Conservation (phyloP, 1,140 invertebrate genomes). For the Epicauta chinensis region DNA sequence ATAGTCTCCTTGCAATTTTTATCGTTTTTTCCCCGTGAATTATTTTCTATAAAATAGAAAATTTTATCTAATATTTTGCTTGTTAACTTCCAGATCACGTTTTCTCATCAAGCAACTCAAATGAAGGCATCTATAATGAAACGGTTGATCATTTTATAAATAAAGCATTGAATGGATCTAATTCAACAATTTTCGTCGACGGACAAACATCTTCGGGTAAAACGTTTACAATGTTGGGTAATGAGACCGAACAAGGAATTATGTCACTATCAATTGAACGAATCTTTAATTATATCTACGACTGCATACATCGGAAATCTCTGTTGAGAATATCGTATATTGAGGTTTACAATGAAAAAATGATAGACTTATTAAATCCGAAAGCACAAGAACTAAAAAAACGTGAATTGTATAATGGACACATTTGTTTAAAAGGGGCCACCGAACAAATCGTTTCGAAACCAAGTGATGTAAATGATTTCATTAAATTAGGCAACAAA, state of each 20-base stretch:
- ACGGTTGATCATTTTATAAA: slow-evolving; percentile 67
- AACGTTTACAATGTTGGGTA: slow-evolving; percentile 65
- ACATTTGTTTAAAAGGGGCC: slow-evolving; percentile 46
- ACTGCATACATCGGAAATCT: slow-evolving; percentile 56
- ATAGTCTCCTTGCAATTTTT: too few relatives aligned
- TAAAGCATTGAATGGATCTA: slow-evolving; percentile 70
- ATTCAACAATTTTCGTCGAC: slow-evolving; percentile 87
- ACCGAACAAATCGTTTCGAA: slow-evolving; percentile 58
- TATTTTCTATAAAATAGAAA: too few relatives aligned
- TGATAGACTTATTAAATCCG: slow-evolving; percentile 62
- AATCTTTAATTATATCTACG: slow-evolving; percentile 66
- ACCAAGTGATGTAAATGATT: slow-evolving; percentile 53
- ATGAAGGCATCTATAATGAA: slow-evolving; percentile 58
- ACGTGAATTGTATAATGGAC: slow-evolving; percentile 55
- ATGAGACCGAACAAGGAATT: slow-evolving; percentile 62
- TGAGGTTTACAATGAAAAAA: slow-evolving; percentile 77
- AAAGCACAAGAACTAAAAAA: slow-evolving; percentile 57
- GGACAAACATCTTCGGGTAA: slow-evolving; percentile 81
- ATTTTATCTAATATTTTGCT: too few relatives aligned
- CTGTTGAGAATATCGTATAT: slow-evolving; percentile 70
- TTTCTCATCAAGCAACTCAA: slow-evolving; percentile 56
- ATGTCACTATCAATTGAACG: slow-evolving; percentile 62
- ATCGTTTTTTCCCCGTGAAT: too few relatives aligned
- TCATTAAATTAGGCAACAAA: slow-evolving; percentile 60
- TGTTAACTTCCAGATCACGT: slow-evolving; percentile 72